A percentile compares a stretch with the other conserved stretches of the same genome.
phyloP scores from a whole-genome alignment of 2,888 invertebrate genomes.

The Biston stratarius region DNA sequence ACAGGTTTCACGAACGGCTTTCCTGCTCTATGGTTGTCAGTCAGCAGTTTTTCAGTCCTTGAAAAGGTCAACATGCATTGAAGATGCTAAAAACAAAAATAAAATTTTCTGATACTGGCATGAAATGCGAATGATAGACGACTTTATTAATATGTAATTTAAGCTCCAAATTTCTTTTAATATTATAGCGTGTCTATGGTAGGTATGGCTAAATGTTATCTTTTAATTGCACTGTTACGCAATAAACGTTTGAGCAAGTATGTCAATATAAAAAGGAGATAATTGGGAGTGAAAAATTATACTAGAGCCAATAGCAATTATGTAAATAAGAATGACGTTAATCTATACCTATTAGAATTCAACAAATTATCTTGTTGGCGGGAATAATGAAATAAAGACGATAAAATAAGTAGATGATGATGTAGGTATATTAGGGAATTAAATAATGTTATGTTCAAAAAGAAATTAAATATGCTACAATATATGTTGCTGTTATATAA shows the following conservation, averaged over 20 bases:
- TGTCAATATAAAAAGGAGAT: conserved; percentile 54
- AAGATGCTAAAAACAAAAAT: conserved; percentile 45
- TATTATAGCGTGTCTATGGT: neutral
- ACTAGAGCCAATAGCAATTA: conserved; percentile 15
- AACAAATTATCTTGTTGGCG: conserved; percentile 5
- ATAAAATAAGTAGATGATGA: neutral
- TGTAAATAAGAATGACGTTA: conserved; percentile 39
- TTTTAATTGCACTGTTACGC: conserved; percentile 69
- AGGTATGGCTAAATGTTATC: conserved; percentile 49
- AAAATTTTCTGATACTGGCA: conserved; percentile 1
- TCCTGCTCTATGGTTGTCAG: conserved; percentile 45
- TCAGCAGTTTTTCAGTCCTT: conserved; percentile 62
- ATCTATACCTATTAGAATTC: conserved; percentile 9
- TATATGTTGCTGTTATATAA: no score
- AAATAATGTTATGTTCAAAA: no score
- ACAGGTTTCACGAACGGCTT: conserved; percentile 70
- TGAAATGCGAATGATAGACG: conserved; percentile 16
- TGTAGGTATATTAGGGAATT: no score
- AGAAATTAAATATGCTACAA: no score
- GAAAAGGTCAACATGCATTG: conserved; percentile 67
- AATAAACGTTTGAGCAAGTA: conserved; percentile 67
- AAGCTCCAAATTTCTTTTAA: neutral
- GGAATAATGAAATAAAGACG: conserved; percentile 7
- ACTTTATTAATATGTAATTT: conserved; percentile 7
- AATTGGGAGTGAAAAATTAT: conserved; percentile 52